A percentile compares a stretch with the other conserved stretches of the same genome.
These are phyloP conservation scores for Conopomorpha cramerella DNA, from an alignment of 1,140 invertebrate genomes.

Conservation along the genomic window DNA sequence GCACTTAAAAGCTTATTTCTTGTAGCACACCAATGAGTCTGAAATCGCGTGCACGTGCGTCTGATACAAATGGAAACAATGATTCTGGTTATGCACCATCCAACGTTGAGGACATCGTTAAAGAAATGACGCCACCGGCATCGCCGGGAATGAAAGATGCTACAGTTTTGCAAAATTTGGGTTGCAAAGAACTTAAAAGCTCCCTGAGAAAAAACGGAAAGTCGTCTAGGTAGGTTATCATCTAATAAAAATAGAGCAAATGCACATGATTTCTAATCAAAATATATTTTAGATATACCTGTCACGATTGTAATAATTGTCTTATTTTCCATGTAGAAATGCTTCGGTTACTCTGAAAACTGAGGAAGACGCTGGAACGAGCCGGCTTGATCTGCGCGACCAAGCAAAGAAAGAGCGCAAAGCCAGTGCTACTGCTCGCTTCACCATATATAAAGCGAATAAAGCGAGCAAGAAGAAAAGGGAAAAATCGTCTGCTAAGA, in stretches of 20 bases:
- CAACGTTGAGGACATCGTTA: constrained; percentile 62
- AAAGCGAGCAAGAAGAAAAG: constrained; percentile 94
- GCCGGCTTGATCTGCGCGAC: constrained; percentile 32
- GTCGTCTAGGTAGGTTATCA: no score
- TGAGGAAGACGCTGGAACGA: constrained; percentile 46
- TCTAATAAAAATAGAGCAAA: no score
- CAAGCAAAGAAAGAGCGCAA: constrained; percentile 72
- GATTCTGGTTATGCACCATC: constrained; percentile 79
- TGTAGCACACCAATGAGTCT: constrained; percentile 46
- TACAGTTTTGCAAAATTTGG: constrained; percentile 35
- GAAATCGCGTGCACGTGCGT: constrained; percentile 59
- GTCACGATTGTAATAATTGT: no score
- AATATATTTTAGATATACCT: no score
- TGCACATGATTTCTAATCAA: no score
- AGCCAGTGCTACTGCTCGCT: constrained; percentile 70
- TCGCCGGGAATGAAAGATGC: constrained; percentile 53
- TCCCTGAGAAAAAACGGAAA: no score
- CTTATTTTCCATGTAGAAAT: no score
- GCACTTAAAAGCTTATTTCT: background rate
- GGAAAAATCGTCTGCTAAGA: constrained; percentile 92
- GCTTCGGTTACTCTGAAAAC: constrained; percentile 55
- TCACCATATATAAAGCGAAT: constrained; percentile 91
- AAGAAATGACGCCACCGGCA: constrained; percentile 51
- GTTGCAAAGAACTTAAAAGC: no score
- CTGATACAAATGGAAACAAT: constrained; percentile 77